These are phyloP conservation scores for Gobiocypris rarus DNA, from an alignment of 2,113 vertebrate species.

Conservation along the genomic window DNA sequence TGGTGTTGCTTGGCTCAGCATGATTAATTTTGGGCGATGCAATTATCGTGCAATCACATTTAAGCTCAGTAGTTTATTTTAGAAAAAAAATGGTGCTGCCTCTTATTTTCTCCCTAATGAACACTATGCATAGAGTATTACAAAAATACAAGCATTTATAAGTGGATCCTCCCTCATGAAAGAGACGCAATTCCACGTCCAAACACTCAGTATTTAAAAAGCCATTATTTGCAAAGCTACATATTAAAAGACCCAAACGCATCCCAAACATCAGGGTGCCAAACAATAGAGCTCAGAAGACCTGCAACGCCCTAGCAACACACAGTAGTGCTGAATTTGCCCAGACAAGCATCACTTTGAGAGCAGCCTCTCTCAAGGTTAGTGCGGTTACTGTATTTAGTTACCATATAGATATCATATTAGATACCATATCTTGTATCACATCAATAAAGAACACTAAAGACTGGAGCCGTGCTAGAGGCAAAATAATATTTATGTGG, in stretches of 20 bases:
- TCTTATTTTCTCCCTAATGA: neutral
- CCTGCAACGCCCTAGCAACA: neutral
- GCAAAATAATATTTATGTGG: neutral
- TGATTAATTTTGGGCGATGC: neutral
- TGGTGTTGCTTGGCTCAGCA: neutral
- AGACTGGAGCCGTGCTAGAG: neutral
- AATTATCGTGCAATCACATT: neutral
- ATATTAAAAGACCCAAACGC: too few relatives aligned
- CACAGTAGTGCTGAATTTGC: neutral
- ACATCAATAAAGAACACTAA: neutral
- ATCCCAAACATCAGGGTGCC: too few relatives aligned
- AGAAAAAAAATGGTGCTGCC: neutral
- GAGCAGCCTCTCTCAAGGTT: neutral
- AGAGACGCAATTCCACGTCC: too few relatives aligned
- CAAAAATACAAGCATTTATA: too few relatives aligned
- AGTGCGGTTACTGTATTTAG: neutral
- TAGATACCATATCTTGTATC: neutral
- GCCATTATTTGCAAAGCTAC: too few relatives aligned
- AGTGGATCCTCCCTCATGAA: too few relatives aligned
- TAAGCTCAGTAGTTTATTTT: neutral
- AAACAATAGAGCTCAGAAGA: neutral
- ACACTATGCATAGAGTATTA: neutral
- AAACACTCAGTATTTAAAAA: too few relatives aligned
- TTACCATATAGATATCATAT: conserved; percentile 10
- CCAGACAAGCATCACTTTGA: neutral